These are phyloP conservation scores for Helobdella robusta DNA, from an alignment of 2,888 invertebrate species.

Conservation along the genomic window DNA sequence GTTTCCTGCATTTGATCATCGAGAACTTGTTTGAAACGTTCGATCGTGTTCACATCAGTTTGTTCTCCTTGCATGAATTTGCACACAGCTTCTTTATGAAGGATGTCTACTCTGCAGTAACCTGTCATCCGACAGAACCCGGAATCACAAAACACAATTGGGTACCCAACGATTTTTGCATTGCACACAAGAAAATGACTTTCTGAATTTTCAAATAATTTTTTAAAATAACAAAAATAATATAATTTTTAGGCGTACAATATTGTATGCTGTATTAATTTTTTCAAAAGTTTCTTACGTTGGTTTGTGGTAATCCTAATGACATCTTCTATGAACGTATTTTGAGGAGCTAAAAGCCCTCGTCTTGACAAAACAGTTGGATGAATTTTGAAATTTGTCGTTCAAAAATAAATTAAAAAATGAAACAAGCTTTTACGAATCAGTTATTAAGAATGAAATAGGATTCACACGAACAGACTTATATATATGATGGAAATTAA, in stretches of 20 bases:
- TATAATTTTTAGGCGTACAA: background rate
- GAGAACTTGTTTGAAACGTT: conserved; percentile 81
- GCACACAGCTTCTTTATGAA: conserved; percentile 58
- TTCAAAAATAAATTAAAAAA: too few relatives aligned
- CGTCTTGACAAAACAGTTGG: conserved; percentile 44
- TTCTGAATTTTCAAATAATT: conserved; percentile 13
- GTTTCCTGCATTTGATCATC: conserved; percentile 94
- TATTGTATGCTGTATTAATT: too few relatives aligned
- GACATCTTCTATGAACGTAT: conserved; percentile 99
- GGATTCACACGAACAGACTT: too few relatives aligned
- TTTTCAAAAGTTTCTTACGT: too few relatives aligned
- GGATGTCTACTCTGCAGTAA: conserved; percentile 86
- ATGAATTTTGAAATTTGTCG: background rate
- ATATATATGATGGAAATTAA: too few relatives aligned
- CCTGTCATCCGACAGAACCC: conserved; percentile 99
- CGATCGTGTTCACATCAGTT: conserved; percentile 89
- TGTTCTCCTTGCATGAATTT: conserved; percentile 99
- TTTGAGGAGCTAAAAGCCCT: conserved; percentile 98
- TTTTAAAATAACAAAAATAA: background rate
- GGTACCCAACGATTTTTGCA: conserved; percentile 95
- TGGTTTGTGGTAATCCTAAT: conserved; percentile 94
- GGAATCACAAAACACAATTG: conserved; percentile 99
- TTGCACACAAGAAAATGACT: conserved; percentile 80
- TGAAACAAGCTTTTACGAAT: too few relatives aligned
- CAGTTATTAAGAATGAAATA: too few relatives aligned